Percentiles rank a stretch among this genome's conserved stretches.
Conservation (phyloP, 2,888 invertebrate species). For the Eumerus sabulonum region DNA sequence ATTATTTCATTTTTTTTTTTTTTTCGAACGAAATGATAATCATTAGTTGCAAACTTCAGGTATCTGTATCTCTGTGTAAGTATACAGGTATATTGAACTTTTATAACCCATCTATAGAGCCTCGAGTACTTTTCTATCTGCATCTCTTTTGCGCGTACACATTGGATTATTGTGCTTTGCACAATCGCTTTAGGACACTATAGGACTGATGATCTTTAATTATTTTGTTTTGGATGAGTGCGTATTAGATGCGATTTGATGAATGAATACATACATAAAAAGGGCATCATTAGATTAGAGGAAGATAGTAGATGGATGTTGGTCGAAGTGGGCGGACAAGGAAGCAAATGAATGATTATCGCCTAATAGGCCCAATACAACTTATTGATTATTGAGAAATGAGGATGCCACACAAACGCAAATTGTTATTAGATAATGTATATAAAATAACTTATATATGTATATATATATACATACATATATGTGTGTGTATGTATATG, state of each 20-base stretch:
- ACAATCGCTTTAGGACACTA: constrained; percentile 41
- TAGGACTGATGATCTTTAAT: constrained; percentile 35
- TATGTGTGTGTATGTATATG: no score
- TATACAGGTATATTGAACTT: constrained; percentile 11
- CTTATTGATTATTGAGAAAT: no score
- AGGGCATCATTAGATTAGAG: constrained; percentile 52
- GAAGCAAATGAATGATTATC: constrained; percentile 34
- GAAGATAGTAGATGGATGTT: constrained; percentile 21
- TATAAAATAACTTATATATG: no score
- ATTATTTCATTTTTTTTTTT: no score
- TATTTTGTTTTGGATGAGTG: constrained; percentile 44
- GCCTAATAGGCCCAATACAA: no score
- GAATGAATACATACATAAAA: constrained; percentile 56
- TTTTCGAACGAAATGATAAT: constrained; percentile 38
- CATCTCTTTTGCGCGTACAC: no score
- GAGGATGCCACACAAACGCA: no score
- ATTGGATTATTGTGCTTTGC: background rate
- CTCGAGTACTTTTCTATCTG: background rate
- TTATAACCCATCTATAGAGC: constrained; percentile 46
- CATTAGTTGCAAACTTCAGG: constrained; percentile 41
- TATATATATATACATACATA: no score
- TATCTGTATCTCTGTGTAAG: constrained; percentile 15
- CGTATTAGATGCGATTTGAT: constrained; percentile 26
- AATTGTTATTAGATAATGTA: no score
- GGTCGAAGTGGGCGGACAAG: constrained; percentile 46